Base-by-base conservation (phyloP, 2,888 invertebrate species). In the Hydropsyche betteni region DNA sequence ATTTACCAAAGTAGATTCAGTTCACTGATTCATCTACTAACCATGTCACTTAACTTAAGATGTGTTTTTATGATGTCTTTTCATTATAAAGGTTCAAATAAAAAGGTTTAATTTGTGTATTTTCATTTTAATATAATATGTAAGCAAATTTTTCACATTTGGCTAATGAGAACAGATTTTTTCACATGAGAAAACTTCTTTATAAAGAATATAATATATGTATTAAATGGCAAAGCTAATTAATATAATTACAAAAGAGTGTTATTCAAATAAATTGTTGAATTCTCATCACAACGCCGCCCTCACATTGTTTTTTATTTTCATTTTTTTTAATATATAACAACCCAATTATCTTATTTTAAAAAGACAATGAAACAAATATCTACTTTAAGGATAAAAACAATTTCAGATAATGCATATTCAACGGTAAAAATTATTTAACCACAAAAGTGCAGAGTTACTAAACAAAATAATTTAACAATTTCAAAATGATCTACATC, bases 91-190 rank as follows among this genome's bases (percentile, higher is more conserved):
- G 44, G 44, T 44, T 44, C 44, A 10, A 44, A 44, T 8, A 8
- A 10, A 44, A 44, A 44, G 44, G 10, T 8, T 6, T 10, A 44
- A 10, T 8, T 44, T 44, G 44, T 44, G 44, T 6, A 44, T 44
- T 64, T 64, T 70, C 12, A 69, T 34, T 53, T 71, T 75, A 44
- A 75, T 71, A 75, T 75, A 71, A 71, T 75, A 61, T 75, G 51
- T 75, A 75, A 75, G 75, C 75, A 75, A 75, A 74, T 70, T 70
- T 70, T 75, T 75, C 75, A 71, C 75, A 71, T 75, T 75, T 75
- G 75, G 75, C 75, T 75, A 70, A 50, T 71, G 64, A 64, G 71
- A 69, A 75, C 75, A 71, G 58, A 70, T 53, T 34, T 73, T 50
- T 51, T 68, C 75, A 64, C 58, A 51, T 52, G 64, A 75, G 64